Conservation (phyloP, 2,888 invertebrate species). For the Teleiodes luculella region DNA sequence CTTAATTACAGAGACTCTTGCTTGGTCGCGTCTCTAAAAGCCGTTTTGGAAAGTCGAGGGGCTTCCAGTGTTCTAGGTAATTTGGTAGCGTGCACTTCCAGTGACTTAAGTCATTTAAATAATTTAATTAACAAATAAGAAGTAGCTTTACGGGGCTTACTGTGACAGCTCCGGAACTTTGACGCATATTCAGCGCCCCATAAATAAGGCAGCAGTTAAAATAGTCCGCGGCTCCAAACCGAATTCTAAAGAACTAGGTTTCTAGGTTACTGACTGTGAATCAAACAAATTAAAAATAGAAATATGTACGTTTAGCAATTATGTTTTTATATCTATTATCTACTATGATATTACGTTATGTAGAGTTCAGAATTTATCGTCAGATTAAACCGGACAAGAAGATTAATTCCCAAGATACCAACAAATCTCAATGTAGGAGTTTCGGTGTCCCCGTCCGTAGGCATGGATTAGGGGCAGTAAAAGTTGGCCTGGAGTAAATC, state of each 20-base stretch:
- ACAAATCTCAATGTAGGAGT: constrained; percentile 33
- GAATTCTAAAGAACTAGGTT: too few relatives aligned
- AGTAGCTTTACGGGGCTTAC: neutral
- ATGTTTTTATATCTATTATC: too few relatives aligned
- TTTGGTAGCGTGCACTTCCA: constrained; percentile 55
- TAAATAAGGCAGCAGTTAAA: too few relatives aligned
- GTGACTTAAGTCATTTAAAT: constrained; percentile 47
- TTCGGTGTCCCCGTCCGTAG: constrained; percentile 33
- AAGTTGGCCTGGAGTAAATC: constrained; percentile 49
- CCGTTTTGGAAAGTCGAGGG: constrained; percentile 41
- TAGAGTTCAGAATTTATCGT: too few relatives aligned
- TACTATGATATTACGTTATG: too few relatives aligned
- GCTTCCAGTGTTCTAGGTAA: constrained; percentile 56
- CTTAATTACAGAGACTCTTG: constrained; percentile 36
- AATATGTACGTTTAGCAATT: too few relatives aligned
- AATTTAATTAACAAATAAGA: too few relatives aligned
- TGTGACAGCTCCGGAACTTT: too few relatives aligned
- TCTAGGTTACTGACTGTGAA: too few relatives aligned
- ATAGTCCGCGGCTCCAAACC: too few relatives aligned
- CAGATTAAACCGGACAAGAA: constrained; percentile 1
- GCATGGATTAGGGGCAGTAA: constrained; percentile 27
- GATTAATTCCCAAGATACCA: neutral
- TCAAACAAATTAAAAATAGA: too few relatives aligned
- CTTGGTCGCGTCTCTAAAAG: constrained; percentile 36
- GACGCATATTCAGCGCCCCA: too few relatives aligned